A percentile compares a stretch with the other conserved stretches of the same genome.
Conservation (phyloP, 2,888 invertebrate species). For the Lasioglossum calceatum region DNA sequence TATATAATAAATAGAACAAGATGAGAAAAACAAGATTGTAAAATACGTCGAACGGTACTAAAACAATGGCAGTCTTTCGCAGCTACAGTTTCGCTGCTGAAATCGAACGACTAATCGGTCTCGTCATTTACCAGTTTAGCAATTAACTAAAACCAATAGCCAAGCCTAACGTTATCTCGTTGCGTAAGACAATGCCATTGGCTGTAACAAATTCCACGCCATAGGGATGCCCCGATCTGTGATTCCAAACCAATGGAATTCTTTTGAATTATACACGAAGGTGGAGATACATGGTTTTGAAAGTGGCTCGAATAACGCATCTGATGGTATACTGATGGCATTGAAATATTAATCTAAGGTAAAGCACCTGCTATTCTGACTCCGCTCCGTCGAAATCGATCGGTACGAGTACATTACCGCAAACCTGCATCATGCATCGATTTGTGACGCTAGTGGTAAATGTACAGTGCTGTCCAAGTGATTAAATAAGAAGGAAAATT, state of each 20-base stretch:
- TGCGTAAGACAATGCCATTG: constrained; percentile 22
- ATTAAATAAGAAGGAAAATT: too few relatives aligned
- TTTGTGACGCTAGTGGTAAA: neutral
- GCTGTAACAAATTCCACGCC: constrained; percentile 21
- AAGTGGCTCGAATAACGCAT: constrained; percentile 40
- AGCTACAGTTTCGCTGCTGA: neutral
- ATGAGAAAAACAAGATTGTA: neutral
- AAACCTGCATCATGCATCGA: neutral
- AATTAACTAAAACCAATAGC: neutral
- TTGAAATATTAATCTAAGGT: constrained; percentile 67
- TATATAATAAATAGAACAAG: neutral
- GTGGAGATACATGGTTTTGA: constrained; percentile 38
- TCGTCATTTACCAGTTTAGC: neutral
- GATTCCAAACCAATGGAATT: constrained; percentile 25
- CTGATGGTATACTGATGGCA: constrained; percentile 32
- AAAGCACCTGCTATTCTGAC: constrained; percentile 47
- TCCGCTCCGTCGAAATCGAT: constrained; percentile 55
- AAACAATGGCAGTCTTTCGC: neutral
- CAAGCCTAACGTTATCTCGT: constrained; percentile 8
- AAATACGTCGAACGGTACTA: neutral
- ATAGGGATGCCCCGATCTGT: neutral
- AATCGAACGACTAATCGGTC: neutral
- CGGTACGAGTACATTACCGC: neutral
- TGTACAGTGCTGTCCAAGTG: too few relatives aligned
- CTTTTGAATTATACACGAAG: constrained; percentile 53